These are phyloP conservation scores for Xestia xanthographa DNA, from an alignment of 2,888 invertebrate genomes.

Conservation along the genomic window DNA sequence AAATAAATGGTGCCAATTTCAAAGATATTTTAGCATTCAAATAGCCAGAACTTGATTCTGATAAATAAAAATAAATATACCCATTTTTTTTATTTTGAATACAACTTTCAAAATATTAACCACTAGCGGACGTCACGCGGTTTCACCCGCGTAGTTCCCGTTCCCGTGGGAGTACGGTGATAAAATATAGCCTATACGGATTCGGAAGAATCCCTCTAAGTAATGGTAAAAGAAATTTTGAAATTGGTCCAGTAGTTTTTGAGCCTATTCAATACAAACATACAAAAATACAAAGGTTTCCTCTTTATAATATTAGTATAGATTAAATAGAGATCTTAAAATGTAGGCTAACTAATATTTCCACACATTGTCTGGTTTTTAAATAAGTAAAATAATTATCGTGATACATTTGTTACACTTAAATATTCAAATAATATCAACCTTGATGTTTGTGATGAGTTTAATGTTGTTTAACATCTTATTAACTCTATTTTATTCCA, in stretches of 20 bases:
- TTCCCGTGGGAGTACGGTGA: too few species aligned
- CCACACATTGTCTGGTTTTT: neutral
- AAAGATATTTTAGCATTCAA: neutral
- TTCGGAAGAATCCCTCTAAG: too few species aligned
- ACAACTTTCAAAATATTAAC: neutral
- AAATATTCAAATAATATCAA: neutral
- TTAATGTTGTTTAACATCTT: neutral
- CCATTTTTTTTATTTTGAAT: neutral
- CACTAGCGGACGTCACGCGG: too few species aligned
- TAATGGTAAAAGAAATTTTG: too few species aligned
- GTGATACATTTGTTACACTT: neutral
- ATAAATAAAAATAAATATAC: constrained; percentile 9
- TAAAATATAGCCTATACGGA: too few species aligned
- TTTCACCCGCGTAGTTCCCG: too few species aligned
- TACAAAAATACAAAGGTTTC: too few species aligned
- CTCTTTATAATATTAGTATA: too few species aligned
- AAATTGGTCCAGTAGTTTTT: too few species aligned
- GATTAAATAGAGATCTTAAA: neutral
- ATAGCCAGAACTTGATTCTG: neutral
- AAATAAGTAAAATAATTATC: neutral
- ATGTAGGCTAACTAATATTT: neutral
- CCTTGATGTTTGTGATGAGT: neutral
- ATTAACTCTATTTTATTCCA: constrained; percentile 2
- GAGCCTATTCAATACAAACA: too few species aligned
- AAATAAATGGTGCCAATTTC: neutral